Evolutionary conservation across 2,888 invertebrate genomes (phyloP), one percentile per base, ranked within the genome.

Genomic region (Venusia cambrica): DNA sequence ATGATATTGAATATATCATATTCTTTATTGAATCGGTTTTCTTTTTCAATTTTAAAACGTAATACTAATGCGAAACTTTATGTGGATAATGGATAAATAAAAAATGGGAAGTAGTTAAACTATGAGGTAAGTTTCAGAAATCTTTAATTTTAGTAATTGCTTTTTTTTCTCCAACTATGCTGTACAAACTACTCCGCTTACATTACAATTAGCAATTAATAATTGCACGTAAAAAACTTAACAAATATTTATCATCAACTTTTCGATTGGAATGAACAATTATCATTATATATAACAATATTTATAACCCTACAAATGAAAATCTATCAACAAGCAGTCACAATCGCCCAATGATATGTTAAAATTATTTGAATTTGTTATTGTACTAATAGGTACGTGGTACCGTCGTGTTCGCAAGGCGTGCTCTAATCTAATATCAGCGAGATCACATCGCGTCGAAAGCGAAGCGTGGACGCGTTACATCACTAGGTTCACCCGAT

Each of bases 281-380:
- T 75, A 78, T 83, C 79, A 81, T 73, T 71, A 73, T 77, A 78
- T 68, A 79, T 81, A 83, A 85, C 85, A 87, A 73, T 83, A 81
- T 79, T 76, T 75, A 70, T 79, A 78, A 71, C 52, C 65, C 79
- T 83, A 81, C 75, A 84, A 83, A 83, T 78, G 75, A 87, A 80
- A 79, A 71, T 73, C 71, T 80, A 73, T 73, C 76, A 85, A 84
- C 78, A 87, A 87, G 87, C 87, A 79, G 83, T 88, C 87, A 88
- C 87, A 87, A 88, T 87, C 88, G 87, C 87, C 69, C 87, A 84
- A 85, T 88, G 88, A 88, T 87, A 88, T 88, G 87, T 88, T 84
- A 80, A 83, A 85, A 83, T 83, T 81, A 79, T 78, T 80, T 67
- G 57, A 56, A 62, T 64, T 65, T 66, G 57, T 85, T 87, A 87